Base-by-base conservation (phyloP, 1,140 invertebrate genomes). In the Pseudoatta argentina region DNA sequence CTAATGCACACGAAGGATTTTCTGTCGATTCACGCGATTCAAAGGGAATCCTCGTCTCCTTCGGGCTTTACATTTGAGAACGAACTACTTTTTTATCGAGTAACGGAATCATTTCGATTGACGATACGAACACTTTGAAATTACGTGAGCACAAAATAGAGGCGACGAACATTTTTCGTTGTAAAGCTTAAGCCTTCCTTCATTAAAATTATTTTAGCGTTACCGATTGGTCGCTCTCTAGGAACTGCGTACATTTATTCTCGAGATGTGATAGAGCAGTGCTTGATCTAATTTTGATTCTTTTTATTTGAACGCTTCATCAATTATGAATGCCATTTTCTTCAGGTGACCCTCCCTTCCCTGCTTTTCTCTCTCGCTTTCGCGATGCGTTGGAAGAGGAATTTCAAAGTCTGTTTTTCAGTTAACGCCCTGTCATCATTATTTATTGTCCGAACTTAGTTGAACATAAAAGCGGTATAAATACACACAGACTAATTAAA, bases 241-340 rank as follows among this genome's bases (percentile, higher is more conserved):
- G 34, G 10, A 27, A 63, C 48, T 59, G 27, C 71, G 21, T 48
- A 87, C 81, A 59, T 71, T 82, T 81, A 81, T 61, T 75, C 53
- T 57, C 88, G 39, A 12, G 48, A 86, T 59, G 12, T 6, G 57
- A 75, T 34, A 69, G 51, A 89, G 77, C 27, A 18, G 12, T 8
- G 75, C 71, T 86, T 55, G 85, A 87, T 85, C 87, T 57, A 83
- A 82, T 89, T 89, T 89, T 55, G 24, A 27, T 44, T 59, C 77
- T 89, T 88, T 89, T 87, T 78, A 83, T 72, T 89, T 30, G 30
- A 63, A 30, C 55, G 44, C 14, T 59, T 53, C 44, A 57, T 89
- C 71, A 87, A 89, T 89, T 89, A 89, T 89, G 85, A 89, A 86
- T 83, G 63, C 21, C 44, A 48, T 73, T 82, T 66, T 73, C 67